Conservation (phyloP, 2,888 invertebrate species). For the Cerastis leucographa region DNA sequence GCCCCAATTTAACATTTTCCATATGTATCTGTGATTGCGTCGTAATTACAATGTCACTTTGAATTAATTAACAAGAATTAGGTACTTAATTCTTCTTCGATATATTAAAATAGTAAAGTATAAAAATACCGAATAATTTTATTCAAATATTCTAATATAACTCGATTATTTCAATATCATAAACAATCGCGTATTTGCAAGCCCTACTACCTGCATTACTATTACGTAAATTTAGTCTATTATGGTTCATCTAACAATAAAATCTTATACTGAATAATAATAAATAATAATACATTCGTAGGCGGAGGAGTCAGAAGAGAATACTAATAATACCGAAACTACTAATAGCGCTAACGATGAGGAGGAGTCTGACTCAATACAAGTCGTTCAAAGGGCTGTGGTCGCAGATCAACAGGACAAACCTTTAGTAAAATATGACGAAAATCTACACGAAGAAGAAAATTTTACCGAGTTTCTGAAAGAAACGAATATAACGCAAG, state of each 20-base stretch:
- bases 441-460: neutral
- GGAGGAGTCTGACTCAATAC: conserved; percentile 50
- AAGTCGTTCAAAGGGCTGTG: conserved; percentile 32
- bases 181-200: too few relatives aligned
- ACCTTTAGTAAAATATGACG: conserved; percentile 2
- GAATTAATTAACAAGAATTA: too few relatives aligned
- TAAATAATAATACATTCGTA: conserved; percentile 18
- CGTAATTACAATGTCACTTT: too few relatives aligned
- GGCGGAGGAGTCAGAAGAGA: conserved; percentile 30
- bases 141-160: too few relatives aligned
- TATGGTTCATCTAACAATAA: neutral
- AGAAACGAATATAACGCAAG: conserved; percentile 10
- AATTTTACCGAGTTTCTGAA: neutral
- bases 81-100: too few relatives aligned
- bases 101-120: too few relatives aligned
- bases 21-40: too few relatives aligned
- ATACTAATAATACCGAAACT: conserved; percentile 8
- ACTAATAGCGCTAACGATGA: conserved; percentile 11
- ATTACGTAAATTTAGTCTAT: neutral
- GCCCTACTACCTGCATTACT: too few relatives aligned
- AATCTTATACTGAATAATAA: neutral
- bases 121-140: too few relatives aligned
- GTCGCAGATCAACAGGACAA: conserved; percentile 9
- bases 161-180: too few relatives aligned
- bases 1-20: too few relatives aligned